Percentiles rank a stretch among this genome's conserved stretches.
These are phyloP conservation scores for Xiphophorus couchianus DNA, from an alignment of 2,113 vertebrate genomes.

Conservation along the genomic window DNA sequence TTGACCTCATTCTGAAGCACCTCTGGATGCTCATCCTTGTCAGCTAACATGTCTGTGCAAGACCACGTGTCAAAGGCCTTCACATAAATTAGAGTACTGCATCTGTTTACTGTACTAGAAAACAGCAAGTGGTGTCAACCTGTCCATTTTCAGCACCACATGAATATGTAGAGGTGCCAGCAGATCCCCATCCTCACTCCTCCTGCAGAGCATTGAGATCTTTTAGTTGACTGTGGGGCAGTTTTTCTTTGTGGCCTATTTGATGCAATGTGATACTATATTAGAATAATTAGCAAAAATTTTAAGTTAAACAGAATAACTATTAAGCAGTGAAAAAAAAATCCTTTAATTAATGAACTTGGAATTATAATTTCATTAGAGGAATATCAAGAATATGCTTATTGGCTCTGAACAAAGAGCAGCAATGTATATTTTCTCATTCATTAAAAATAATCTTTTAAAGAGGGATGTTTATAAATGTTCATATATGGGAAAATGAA, in stretches of 20 bases:
- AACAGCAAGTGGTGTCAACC: conserved; percentile 59
- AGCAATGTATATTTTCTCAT: too few relatives aligned
- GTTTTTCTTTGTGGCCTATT: background rate
- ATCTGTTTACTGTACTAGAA: conserved; percentile 62
- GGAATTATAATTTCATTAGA: too few relatives aligned
- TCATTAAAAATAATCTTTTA: too few relatives aligned
- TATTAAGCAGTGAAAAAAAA: too few relatives aligned
- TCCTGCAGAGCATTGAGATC: conserved; percentile 20
- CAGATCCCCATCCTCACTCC: conserved; percentile 24
- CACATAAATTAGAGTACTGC: conserved; percentile 18
- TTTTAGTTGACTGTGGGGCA: conserved; percentile 1
- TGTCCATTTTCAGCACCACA: conserved; percentile 56
- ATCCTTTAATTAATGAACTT: too few relatives aligned
- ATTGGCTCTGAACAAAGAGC: too few relatives aligned
- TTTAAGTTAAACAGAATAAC: too few relatives aligned
- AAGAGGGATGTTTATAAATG: too few relatives aligned
- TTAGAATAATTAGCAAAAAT: too few relatives aligned
- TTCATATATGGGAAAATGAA: too few relatives aligned
- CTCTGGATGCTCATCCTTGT: conserved; percentile 22
- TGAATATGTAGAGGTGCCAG: conserved; percentile 65
- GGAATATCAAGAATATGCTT: too few relatives aligned
- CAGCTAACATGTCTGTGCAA: conserved; percentile 20
- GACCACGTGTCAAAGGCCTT: conserved; percentile 38
- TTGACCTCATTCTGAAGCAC: conserved; percentile 65
- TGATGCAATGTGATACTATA: background rate